A percentile compares a stretch with the other conserved stretches of the same genome.
phyloP scores from a whole-genome alignment of 2,113 vertebrate species.

The Festucalex cinctus region DNA sequence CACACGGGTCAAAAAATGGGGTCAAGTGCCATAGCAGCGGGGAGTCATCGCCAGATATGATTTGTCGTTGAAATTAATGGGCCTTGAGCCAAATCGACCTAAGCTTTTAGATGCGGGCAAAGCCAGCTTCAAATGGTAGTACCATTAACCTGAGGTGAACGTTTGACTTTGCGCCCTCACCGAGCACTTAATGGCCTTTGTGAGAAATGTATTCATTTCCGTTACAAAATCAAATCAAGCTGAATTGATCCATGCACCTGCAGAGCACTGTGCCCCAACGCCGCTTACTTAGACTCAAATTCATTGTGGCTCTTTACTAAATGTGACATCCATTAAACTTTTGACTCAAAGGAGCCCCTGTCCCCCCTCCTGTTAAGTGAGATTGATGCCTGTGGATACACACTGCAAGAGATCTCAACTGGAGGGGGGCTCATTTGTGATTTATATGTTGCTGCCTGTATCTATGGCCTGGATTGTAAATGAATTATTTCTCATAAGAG shows the following conservation, averaged over 20 bases:
- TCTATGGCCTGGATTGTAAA: neutral
- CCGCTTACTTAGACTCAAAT: slow-evolving; percentile 45
- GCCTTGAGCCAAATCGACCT: slow-evolving; percentile 52
- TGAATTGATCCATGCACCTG: slow-evolving; percentile 45
- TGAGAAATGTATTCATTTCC: slow-evolving; percentile 55
- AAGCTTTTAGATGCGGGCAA: slow-evolving; percentile 27
- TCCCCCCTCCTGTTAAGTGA: slow-evolving; percentile 59
- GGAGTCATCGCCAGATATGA: slow-evolving; percentile 42
- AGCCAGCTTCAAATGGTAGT: slow-evolving; percentile 39
- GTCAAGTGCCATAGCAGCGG: slow-evolving; percentile 54
- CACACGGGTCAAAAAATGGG: slow-evolving; percentile 56
- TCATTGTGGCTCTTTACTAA: slow-evolving; percentile 50
- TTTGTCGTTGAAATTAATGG: slow-evolving; percentile 57
- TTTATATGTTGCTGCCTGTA: slow-evolving; percentile 29
- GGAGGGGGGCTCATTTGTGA: slow-evolving; percentile 47
- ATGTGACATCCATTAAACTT: slow-evolving; percentile 68
- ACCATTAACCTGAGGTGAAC: slow-evolving; percentile 52
- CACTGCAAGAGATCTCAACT: slow-evolving; percentile 54
- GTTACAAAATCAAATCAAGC: slow-evolving; percentile 53
- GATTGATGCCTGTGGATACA: slow-evolving; percentile 61
- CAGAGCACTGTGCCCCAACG: slow-evolving; percentile 21
- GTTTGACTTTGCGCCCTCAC: slow-evolving; percentile 41
- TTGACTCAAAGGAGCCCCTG: slow-evolving; percentile 54
- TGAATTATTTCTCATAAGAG: neutral
- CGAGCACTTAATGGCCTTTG: slow-evolving; percentile 31